Evolutionary conservation across 2,888 invertebrate species (phyloP).

Genomic region (Leuctra nigra): DNA sequence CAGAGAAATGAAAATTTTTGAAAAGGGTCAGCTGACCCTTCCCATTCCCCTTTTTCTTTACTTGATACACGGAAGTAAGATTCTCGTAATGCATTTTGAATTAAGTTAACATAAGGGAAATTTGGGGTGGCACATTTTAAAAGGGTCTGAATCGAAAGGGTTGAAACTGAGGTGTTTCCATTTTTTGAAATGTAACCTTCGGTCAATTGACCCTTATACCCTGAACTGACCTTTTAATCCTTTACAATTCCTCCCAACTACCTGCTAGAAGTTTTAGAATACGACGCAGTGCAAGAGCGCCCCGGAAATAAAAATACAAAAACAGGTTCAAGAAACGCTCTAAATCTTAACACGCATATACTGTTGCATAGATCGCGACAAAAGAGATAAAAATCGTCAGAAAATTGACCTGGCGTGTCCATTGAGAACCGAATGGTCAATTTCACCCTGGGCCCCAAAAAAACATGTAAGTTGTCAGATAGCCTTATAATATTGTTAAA

Average conservation of each 20-base stretch:
- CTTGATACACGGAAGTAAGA: background rate
- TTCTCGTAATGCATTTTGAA: slow-evolving; percentile 14
- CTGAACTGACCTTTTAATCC: slow-evolving; percentile 17
- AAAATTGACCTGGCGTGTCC: slow-evolving; percentile 16
- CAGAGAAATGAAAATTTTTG: background rate
- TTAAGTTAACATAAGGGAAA: slow-evolving; percentile 15
- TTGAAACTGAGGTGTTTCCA: slow-evolving; percentile 4
- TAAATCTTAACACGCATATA: slow-evolving; percentile 11
- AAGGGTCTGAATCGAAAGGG: slow-evolving; percentile 10
- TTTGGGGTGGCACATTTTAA: background rate
- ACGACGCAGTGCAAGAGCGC: too few relatives aligned
- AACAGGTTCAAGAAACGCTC: slow-evolving; percentile 18
- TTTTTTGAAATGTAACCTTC: slow-evolving; percentile 5
- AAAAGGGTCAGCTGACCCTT: background rate
- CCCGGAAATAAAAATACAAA: slow-evolving; percentile 5
- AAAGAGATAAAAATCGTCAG: slow-evolving; percentile 3
- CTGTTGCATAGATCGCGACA: slow-evolving; percentile 10
- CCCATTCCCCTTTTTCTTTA: background rate
- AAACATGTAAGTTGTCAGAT: slow-evolving; percentile 16
- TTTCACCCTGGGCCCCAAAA: slow-evolving; percentile 6
- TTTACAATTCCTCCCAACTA: slow-evolving; percentile 5
- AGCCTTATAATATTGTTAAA: slow-evolving; percentile 17
- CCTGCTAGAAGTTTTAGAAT: slow-evolving; percentile 1
- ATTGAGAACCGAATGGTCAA: slow-evolving; percentile 3
- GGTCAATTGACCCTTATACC: slow-evolving; percentile 14